Evolutionary conservation across 2,888 invertebrate genomes (phyloP), one percentile per base, ranked within the genome.

Genomic region (Oscheius sp.): DNA sequence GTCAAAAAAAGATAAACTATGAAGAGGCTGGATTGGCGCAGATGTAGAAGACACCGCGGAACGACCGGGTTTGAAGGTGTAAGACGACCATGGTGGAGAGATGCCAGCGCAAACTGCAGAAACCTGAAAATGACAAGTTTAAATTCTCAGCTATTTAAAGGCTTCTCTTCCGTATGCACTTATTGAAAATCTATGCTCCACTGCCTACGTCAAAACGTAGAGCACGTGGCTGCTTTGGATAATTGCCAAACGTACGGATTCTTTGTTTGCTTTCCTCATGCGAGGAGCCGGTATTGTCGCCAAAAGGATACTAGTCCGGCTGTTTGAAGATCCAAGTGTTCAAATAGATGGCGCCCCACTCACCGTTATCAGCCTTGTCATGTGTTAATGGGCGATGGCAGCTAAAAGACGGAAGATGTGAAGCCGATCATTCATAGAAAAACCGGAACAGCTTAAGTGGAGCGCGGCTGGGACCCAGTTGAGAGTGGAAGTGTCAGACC

Each of bases 161-260:
- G 58, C 35, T 60, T 37, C 11, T n/a, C 21, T 47, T 11, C 32
- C 65, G 2, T 33, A 21, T 51, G 53, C 55, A 68, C 55, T 68
- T 68, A 68, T 68, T 55, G 55, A 55, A 68, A 68, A 68, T 68
- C 53, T 53, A 68, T 68, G 68, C 53, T 51, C 53, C 51, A 51
- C n/a, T 32, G 59, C 10, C 35, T 60, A 60, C 32, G 63, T 51
- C 68, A 3, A 42, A 68, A 68, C 68, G 48, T 50, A 60, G 42
- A 35, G 65, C 65, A 68, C 68, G 68, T 68, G 66, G 68, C 68
- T n/a, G 13, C 47, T 21, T 42, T 42, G 48, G 55, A 68, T 68
- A 68, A 68, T 68, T 50, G 66, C 51, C 51, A 66, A 51, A 51
- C 66, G 68, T 55, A 68, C 68, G 55, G 35, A 68, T 68, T 68